Evolutionary conservation across 2,888 invertebrate species (phyloP), one percentile per base, ranked within the genome.

Genomic region (Tinea pellionella): DNA sequence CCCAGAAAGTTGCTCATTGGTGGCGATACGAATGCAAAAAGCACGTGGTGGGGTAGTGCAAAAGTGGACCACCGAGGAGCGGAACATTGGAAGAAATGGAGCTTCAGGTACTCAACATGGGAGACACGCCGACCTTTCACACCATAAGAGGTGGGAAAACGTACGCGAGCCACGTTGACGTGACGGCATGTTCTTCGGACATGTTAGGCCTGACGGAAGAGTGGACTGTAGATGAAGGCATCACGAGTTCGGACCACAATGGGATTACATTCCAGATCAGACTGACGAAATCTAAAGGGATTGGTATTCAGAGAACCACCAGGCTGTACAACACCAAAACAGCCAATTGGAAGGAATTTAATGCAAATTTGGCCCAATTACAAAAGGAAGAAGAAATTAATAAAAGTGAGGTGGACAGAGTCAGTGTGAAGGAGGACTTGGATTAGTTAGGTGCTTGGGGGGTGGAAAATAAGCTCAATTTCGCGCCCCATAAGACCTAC

Each of bases 171-270:
- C n/a, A 32, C 2, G 47, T 59, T 12, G 59, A 59, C 24, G 29
- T 59, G 16, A 59, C 59, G 18, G 42, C 43, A 2, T 59, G 59
- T 13, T 56, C 61, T 7, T 11, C 29, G 8, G 60, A 62, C 11
- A 2, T 63, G 13, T 19, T 62, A 1, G 41, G 56, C 13, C 12
- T 56, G 8, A 53, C 61, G n/a, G 60, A 59, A 0, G 51, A 60
- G n/a, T 64, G 64, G 64, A 42, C 16, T 15, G 60, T 64, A 0
- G 60, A 62, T 0, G 16, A 7, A 3, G 58, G 56, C 0, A 9
- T 64, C 0, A 61, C 62, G 0, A 60, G 59, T 30, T 62, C 64
- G n/a, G 64, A 64, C 61, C 64, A 64, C 58, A 63, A 63, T 12
- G 60, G 42, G 3, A 62, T 64, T 4, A 9, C 13, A 6, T 63